phyloP scores from a whole-genome alignment of 2,113 vertebrate genomes.

The Raja brachyura region DNA sequence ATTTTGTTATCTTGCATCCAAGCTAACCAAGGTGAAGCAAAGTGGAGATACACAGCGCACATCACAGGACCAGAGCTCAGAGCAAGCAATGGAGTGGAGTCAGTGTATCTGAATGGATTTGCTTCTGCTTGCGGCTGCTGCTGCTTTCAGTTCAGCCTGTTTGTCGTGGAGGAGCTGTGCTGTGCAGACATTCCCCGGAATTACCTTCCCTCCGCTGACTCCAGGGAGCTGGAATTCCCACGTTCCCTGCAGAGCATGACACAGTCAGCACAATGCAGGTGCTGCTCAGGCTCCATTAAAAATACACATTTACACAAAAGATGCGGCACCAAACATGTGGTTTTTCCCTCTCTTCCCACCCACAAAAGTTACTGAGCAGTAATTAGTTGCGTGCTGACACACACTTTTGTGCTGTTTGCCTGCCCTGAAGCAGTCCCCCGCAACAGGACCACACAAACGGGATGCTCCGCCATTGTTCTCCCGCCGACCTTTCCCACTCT shows the following conservation, averaged over 20 bases:
- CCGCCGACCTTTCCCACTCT: background rate
- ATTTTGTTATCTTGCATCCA: too few species aligned
- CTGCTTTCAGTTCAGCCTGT: background rate
- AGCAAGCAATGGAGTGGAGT: background rate
- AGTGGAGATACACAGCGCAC: background rate
- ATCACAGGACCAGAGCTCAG: background rate
- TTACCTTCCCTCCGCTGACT: background rate
- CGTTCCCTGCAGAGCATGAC: conserved; percentile 4
- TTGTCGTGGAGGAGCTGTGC: background rate
- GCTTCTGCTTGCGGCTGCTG: background rate
- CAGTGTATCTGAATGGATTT: background rate
- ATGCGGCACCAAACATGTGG: background rate
- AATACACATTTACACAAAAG: background rate
- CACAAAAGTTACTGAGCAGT: conserved; percentile 31
- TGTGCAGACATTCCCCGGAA: background rate
- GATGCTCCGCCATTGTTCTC: background rate
- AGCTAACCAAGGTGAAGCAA: too few species aligned
- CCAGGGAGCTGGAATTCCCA: conserved; percentile 3
- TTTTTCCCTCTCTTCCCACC: background rate
- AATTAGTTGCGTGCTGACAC: conserved; percentile 30
- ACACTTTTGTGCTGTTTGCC: conserved; percentile 11
- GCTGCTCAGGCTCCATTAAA: background rate
- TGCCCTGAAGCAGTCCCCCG: conserved; percentile 11
- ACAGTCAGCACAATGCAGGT: background rate
- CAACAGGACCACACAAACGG: conserved; percentile 32